Conservation (phyloP, 2,888 invertebrate genomes). For the Arge pagana region DNA sequence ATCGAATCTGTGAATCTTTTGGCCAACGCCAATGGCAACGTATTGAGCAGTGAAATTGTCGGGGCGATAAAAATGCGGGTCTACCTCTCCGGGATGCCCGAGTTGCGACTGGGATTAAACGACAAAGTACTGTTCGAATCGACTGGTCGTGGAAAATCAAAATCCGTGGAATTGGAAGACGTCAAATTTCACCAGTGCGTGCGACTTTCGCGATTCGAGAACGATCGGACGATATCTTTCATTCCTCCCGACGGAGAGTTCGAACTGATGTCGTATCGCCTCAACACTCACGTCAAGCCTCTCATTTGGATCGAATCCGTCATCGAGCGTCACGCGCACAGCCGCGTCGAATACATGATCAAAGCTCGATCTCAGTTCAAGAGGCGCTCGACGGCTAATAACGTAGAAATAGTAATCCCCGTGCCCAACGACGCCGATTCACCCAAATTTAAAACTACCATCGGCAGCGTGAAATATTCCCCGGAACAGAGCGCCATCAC, state of each 20-base stretch:
- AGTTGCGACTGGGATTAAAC: slow-evolving; percentile 92
- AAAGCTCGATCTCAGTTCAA: slow-evolving; percentile 99
- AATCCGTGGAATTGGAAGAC: slow-evolving; percentile 97
- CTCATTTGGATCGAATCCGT: slow-evolving; percentile 99
- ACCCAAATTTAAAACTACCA: slow-evolving; percentile 96
- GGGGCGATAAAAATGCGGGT: slow-evolving; percentile 99
- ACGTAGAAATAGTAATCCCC: slow-evolving; percentile 96
- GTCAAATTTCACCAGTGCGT: slow-evolving; percentile 99
- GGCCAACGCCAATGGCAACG: slow-evolving; percentile 96
- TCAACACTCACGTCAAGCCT: slow-evolving; percentile 97
- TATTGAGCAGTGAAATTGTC: slow-evolving; percentile 95
- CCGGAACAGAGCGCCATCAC: slow-evolving; percentile 96
- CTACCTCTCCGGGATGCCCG: slow-evolving; percentile 98
- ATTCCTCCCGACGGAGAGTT: slow-evolving; percentile 99
- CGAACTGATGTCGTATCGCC: slow-evolving; percentile 96
- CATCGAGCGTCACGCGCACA: slow-evolving; percentile 96
- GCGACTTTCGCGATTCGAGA: slow-evolving; percentile 93
- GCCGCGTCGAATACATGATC: slow-evolving; percentile 98
- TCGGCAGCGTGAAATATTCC: slow-evolving; percentile 96
- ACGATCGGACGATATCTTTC: slow-evolving; percentile 97
- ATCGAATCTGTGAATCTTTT: slow-evolving; percentile 97
- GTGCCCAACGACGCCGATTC: slow-evolving; percentile 97
- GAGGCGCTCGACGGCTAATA: slow-evolving; percentile 95
- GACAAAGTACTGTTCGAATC: slow-evolving; percentile 98
- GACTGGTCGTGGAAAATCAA: slow-evolving; percentile 95